A percentile compares a stretch with the other conserved stretches of the same genome.
Evolutionary conservation across 2,888 invertebrate species (phyloP).

Genomic region (Pasiphila rectangulata): DNA sequence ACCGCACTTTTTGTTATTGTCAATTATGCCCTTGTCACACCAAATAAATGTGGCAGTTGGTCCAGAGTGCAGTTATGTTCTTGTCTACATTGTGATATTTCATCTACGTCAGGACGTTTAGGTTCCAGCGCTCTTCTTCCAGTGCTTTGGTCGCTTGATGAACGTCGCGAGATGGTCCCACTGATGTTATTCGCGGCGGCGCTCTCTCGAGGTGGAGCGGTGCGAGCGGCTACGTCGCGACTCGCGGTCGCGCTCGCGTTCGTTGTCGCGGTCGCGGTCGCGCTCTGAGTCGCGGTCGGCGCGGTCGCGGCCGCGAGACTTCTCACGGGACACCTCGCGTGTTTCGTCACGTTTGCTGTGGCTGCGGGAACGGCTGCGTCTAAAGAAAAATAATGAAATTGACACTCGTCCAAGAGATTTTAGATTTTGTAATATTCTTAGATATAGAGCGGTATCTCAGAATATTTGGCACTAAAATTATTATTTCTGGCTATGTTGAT

Average conservation of each 20-base stretch:
- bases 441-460: no score
- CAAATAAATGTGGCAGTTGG: no score
- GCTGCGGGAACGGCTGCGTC: conserved; percentile 64
- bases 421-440: no score
- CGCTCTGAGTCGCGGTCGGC: conserved; percentile 51
- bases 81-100: no score
- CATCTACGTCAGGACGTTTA: neutral
- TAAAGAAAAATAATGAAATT: conserved; percentile 26
- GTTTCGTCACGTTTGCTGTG: conserved; percentile 50
- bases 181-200: conserved; percentile 57
- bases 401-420: neutral
- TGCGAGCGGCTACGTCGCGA: conserved; percentile 65
- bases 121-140: conserved; percentile 10
- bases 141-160: conserved; percentile 18
- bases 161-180: conserved; percentile 19
- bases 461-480: no score
- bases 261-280: conserved; percentile 55
- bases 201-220: conserved; percentile 64
- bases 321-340: conserved; percentile 28
- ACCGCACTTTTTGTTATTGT: no score
- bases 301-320: conserved; percentile 50
- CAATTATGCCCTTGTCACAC: no score
- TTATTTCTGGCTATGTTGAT: no score
- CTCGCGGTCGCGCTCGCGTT: conserved; percentile 54
- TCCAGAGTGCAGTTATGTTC: no score